These are phyloP conservation scores for Prolemur simus DNA, from an alignment of 2,113 vertebrate species.

Conservation along the genomic window DNA sequence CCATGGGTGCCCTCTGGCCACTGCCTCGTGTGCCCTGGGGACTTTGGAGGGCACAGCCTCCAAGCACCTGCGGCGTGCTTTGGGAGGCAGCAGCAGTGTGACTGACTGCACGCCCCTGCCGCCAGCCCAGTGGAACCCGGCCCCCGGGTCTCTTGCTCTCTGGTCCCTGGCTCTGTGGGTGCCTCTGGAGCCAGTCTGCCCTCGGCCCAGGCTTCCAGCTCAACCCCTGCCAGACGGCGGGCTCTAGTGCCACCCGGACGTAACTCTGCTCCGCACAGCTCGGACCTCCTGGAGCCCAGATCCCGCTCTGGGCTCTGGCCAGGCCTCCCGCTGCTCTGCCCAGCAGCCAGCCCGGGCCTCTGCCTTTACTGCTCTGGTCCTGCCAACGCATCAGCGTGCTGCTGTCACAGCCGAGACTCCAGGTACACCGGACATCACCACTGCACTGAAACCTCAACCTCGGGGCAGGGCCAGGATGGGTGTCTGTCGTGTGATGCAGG, in stretches of 20 bases:
- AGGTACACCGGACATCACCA: not conserved
- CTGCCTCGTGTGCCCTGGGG: not conserved
- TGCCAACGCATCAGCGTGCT: not conserved
- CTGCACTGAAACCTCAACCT: not conserved
- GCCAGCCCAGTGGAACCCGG: not conserved
- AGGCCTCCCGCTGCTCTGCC: not conserved
- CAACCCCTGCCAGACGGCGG: not conserved
- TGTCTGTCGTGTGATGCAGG: not conserved
- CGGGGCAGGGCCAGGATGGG: not conserved
- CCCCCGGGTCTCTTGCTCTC: not conserved
- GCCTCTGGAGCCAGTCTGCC: not conserved
- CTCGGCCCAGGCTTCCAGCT: not conserved
- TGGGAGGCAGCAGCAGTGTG: not conserved
- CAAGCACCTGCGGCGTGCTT: too few relatives aligned
- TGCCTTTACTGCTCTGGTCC: not conserved
- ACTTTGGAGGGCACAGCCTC: not conserved
- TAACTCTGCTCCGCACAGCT: not conserved
- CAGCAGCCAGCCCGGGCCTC: not conserved
- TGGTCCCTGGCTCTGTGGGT: not conserved
- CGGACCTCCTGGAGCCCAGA: not conserved
- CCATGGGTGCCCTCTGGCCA: fast-evolving
- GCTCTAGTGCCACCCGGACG: not conserved
- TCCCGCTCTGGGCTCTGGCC: not conserved
- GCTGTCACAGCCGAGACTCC: not conserved
- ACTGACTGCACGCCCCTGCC: not conserved